Base-by-base conservation (phyloP, 2,888 invertebrate species). In the Julus scandinavius region DNA sequence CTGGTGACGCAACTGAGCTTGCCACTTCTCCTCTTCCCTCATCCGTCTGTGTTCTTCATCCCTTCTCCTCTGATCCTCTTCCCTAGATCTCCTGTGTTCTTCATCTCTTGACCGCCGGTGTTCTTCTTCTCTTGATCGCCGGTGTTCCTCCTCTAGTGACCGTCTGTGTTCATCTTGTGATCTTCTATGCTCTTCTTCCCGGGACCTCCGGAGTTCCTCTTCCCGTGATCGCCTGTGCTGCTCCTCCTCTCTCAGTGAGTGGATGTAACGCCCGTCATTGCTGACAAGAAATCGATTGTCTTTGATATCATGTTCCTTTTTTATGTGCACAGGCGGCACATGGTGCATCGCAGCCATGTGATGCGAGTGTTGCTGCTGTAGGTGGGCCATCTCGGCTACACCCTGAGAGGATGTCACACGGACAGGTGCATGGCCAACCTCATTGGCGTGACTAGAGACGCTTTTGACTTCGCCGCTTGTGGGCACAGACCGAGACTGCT, bases 1-100 rank as follows among this genome's bases (percentile, higher is more conserved):
- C n/a, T 87, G 80, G 20, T 88, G 88, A 20, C 54, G 58, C 86
- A 87, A 29, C 88, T 72, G 29, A 17, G 83, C 58, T 17, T 40
- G 29, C 88, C 88, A 88, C 86, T 88, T 88, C 38, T 88, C 88
- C 15, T 87, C 85, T 38, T 88, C 88, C 15, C 45, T 38, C n/a
- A n/a, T 5, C 17, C 87, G 45, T 63, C 83, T 63, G 29, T 87
- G 85, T 15, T 88, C 87, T 41, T 50, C 85, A 7, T 49, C 85
- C 41, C 85, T 40, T 40, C 85, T 85, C 85, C 85, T 49, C 7
- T 20, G 49, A 0, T 45, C 49, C 5, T 85, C 85, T 0, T 49
- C 85, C 83, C 63, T 7, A 0, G 45, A n/a, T 0, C 72, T 2
- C 29, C 72, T 29, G 29, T 29, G 29, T 6, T 72, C 72, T 20